These are phyloP conservation scores for Stenchaetothrips biformis DNA, from an alignment of 2,888 invertebrate species.

Conservation along the genomic window DNA sequence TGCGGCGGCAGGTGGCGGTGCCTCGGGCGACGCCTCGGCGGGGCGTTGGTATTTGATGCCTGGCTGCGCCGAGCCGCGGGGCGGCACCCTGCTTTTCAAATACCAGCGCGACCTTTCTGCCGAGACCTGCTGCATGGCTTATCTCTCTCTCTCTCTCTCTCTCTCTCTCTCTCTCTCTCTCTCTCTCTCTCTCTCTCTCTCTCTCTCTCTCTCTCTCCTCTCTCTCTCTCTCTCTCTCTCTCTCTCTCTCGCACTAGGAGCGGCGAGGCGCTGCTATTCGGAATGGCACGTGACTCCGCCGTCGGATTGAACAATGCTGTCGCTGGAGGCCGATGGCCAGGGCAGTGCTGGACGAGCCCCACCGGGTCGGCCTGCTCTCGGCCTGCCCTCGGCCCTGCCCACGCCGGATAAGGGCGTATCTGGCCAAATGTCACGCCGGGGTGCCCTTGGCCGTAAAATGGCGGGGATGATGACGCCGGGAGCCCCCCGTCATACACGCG, in stretches of 20 bases:
- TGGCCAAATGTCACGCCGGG: conserved; percentile 4
- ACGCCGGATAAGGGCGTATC: neutral
- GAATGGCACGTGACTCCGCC: neutral
- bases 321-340: no score
- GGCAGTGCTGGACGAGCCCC: no score
- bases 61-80: neutral
- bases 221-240: neutral
- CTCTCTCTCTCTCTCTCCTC: neutral
- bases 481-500: neutral
- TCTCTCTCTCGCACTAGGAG: neutral
- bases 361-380: neutral
- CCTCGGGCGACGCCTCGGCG: neutral
- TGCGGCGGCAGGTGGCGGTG: neutral
- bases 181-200: neutral
- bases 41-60: neutral
- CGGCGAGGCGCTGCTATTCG: neutral
- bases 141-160: conserved; percentile 22
- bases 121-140: conserved; percentile 8
- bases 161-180: neutral
- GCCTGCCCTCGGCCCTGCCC: neutral
- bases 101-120: neutral
- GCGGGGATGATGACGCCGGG: neutral
- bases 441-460: conserved; percentile 27
- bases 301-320: neutral
- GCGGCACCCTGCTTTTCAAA: neutral